phyloP scores from a whole-genome alignment of 2,888 invertebrate species.

The Drosophila stalkeri region DNA sequence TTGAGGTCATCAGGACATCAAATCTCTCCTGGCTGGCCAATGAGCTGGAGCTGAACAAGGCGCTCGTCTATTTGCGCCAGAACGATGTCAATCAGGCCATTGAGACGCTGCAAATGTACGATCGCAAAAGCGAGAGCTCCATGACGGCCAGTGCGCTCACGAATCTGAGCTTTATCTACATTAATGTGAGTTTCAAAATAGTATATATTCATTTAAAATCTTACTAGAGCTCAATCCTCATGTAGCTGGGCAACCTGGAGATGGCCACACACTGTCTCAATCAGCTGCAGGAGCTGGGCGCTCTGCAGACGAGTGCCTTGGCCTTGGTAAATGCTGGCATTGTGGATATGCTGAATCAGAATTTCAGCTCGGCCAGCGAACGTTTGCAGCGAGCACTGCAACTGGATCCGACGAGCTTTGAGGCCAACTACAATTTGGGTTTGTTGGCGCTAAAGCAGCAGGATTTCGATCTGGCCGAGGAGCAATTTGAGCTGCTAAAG shows the following conservation, averaged over 20 bases:
- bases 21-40: constrained; percentile 92
- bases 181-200: constrained; percentile 74
- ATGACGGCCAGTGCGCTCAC: constrained; percentile 94
- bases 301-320: constrained; percentile 89
- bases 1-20: constrained; percentile 96
- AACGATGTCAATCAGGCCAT: constrained; percentile 92
- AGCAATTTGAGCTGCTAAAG: constrained; percentile 91
- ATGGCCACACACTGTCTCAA: constrained; percentile 92
- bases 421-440: constrained; percentile 93
- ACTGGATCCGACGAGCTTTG: constrained; percentile 92
- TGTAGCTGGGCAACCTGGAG: constrained; percentile 91
- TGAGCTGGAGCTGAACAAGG: constrained; percentile 96
- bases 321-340: constrained; percentile 95
- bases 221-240: not conserved
- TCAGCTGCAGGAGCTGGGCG: constrained; percentile 90
- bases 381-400: constrained; percentile 91
- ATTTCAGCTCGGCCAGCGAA: constrained; percentile 89
- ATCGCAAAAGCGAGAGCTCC: constrained; percentile 91
- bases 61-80: constrained; percentile 93
- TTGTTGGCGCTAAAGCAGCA: constrained; percentile 86
- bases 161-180: constrained; percentile 92
- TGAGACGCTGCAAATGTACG: constrained; percentile 93
- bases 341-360: constrained; percentile 89
- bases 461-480: constrained; percentile 90
- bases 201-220: not conserved